Evolutionary conservation across 2,113 vertebrate species (phyloP), one percentile per base, ranked within the genome.

Genomic region (Seriola quinqueradiata): DNA sequence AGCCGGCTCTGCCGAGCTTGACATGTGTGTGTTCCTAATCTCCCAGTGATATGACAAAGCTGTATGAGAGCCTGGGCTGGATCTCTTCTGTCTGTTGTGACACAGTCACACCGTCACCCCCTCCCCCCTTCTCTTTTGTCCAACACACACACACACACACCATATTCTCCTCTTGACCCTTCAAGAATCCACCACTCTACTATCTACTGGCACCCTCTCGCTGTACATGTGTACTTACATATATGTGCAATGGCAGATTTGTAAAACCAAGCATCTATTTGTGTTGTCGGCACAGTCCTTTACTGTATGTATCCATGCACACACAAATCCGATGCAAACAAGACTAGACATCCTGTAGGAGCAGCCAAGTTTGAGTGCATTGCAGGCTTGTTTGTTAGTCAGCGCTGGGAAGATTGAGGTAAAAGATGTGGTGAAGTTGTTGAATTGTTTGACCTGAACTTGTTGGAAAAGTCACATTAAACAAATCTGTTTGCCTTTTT

Each of bases 381-480:
- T 83, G 72, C 55, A 67, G 50, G 25, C 70, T 74, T 79, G 73
- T 87, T 76, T 91, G 91, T 95, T 90, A 91, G 93, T 93, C 94
- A 91, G 92, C 91, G 9, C 80, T 87, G 94, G 93, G 66, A 95
- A 95, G 95, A 94, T 94, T 92, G 89, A 93, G 92, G 92, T 93
- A 96, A 96, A 96, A 95, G 90, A 96, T 95, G 95, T 23, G 23
- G 71, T 95, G 94, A 95, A 95, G 95, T 96, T 96, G 82, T 96
- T 21, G 50, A 21, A 52, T 52, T 21, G 19, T 96, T 96, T 96
- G 96, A 96, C 95, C 95, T 95, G 94, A 95, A 95, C 94, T 96
- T 96, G 95, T 96, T 94, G 93, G 96, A 96, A 96, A 96, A 96
- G 96, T 97, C 95, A 96, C 95, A 95, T 96, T 96, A 96, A 97